A percentile compares a stretch with the other conserved stretches of the same genome.
phyloP scores from a whole-genome alignment of 1,140 invertebrate genomes.

The Neodiprion pinetum region DNA sequence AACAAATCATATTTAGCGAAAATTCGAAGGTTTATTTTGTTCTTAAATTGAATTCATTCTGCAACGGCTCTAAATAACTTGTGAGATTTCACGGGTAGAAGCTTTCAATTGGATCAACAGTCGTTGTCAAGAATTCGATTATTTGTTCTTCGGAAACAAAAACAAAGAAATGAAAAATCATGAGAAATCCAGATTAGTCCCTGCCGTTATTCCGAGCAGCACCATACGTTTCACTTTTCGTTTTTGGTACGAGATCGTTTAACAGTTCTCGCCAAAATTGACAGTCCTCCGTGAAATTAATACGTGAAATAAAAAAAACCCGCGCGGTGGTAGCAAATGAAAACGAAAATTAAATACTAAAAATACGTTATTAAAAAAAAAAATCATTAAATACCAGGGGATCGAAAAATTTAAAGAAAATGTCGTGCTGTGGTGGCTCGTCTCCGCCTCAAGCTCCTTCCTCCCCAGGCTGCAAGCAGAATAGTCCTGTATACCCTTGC shows the following conservation, averaged over 20 bases:
- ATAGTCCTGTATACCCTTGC: neutral
- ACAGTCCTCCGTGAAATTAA: neutral
- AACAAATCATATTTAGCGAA: too few relatives aligned
- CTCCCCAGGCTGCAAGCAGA: neutral
- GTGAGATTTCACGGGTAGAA: too few relatives aligned
- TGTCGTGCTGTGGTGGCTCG: neutral
- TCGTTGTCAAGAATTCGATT: neutral
- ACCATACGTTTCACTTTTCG: neutral
- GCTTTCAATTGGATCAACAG: neutral
- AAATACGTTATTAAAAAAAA: neutral
- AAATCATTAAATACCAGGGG: neutral
- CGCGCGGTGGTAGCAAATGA: neutral
- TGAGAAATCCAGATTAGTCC: neutral
- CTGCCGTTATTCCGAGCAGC: neutral
- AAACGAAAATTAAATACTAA: neutral
- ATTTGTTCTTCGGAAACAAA: neutral
- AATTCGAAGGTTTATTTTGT: too few relatives aligned
- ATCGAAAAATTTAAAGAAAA: neutral
- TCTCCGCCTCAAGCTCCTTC: neutral
- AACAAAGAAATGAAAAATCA: constrained; percentile 1
- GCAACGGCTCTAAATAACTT: too few relatives aligned
- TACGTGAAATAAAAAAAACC: neutral
- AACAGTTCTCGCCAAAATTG: neutral
- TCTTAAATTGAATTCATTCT: too few relatives aligned
- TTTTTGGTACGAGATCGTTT: neutral